Evolutionary conservation across 2,888 invertebrate genomes (phyloP), one percentile per base, ranked within the genome.

Genomic region (Dichetophora obliterata): DNA sequence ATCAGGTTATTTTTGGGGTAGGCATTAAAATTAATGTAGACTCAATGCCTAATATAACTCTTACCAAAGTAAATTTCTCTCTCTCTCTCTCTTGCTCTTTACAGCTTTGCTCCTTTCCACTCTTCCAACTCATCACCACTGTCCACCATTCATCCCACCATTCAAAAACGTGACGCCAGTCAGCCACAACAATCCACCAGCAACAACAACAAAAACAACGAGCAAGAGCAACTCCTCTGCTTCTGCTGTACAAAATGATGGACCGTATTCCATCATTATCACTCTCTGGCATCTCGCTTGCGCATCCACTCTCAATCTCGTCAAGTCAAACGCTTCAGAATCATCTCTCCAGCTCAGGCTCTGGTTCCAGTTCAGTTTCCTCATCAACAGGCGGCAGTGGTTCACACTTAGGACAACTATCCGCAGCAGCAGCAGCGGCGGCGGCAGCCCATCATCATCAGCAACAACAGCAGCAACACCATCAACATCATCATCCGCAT

Each of bases 191-290:
- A 22, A 52, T 52, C 31, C 63, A 63, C 65, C 76, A 73, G 69
- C 78, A 77, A 63, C 72, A 27, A 16, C 63, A 78, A 22, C 77
- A 50, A 22, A 61, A 31, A 16, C 75, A 61, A 43, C 61, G 19
- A 48, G 14, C 37, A 6, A 50, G n/a, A 61, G 72, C 61, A n/a
- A 19, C 37, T 48, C 22, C 34, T 19, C 72, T 76, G 37, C 43
- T 71, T 31, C 54, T 57, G 50, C 34, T 31, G 22, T 43, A 5
- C 81, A 87, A 86, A 86, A 89, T 89, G 90, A 89, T 89, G 89
- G 89, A 89, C 86, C 87, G 90, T 82, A 88, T 89, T 83, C 89
- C 90, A 85, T 88, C 90, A 77, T 81, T 89, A 82, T 88, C 89
- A 81, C 85, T 89, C 77, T 87, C 89, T 79, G 90, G 90, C 82